Base-by-base conservation (phyloP, 2,888 invertebrate species). In the Schrankia costaestrigalis region DNA sequence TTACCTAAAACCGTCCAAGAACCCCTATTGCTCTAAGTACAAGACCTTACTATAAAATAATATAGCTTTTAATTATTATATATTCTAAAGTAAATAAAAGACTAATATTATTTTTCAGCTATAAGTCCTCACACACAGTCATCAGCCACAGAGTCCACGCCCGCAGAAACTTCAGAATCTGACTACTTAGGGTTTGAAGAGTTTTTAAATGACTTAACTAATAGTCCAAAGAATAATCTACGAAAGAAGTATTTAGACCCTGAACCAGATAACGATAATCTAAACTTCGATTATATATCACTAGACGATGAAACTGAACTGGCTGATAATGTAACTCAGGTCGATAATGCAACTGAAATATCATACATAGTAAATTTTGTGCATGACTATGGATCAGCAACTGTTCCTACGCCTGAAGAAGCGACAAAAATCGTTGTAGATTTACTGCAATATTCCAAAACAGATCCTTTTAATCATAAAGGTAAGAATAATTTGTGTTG, bases 141-240 rank as follows among this genome's bases (percentile, higher is more conserved):
- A 3, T 23, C 11, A 13, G 4, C 3, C 1, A 23, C 27, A 5
- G 25, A 19, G 22, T 9, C 15, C 11, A 11, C 22, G n/a, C n/a
- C n/a, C 10, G 13, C 13, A 8, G 15, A 32, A 0, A 47, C 27
- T 5, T 13, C 22, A 6, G 66, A 66, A 14, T 39, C 37, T 0
- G 67, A 66, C 17, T 56, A 65, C 35, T 27, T 76, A 31, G 67
- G 49, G 1, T 77, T 78, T 11, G 71, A 71, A 8, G 75, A 78
- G 37, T 69, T 75, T 3, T 37, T 75, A 0, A 63, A 45, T 5
- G 64, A 55, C 14, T 62, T 75, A n/a, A 59, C 50, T 0, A 31
- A 59, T 2, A 56, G 68, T 6, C 39, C 30, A 2, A 48, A 56
- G 32, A 59, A 41, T 18, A 40, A 63, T 30, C 57, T 23, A n/a